Evolutionary conservation across 2,113 vertebrate species (phyloP), one percentile per base, ranked within the genome.

Genomic region (Turnix velox): DNA sequence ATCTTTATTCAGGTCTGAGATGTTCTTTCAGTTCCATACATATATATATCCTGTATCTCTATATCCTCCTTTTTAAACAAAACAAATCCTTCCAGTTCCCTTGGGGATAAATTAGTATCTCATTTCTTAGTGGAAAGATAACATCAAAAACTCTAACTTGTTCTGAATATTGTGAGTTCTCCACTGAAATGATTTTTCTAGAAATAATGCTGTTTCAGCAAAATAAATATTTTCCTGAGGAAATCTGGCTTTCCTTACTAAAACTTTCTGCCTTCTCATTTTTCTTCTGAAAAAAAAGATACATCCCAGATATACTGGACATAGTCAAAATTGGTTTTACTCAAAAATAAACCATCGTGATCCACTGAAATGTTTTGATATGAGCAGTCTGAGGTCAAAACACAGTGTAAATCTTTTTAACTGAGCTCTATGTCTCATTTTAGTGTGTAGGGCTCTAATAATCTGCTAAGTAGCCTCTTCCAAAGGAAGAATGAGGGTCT

Each of bases 1-100:
- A 62, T 92, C 76, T 93, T 82, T 92, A 87, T 91, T 92, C 77
- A 68, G 33, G 43, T 91, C 51, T 87, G 71, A 62, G 87, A 55
- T 31, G 12, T 83, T 92, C 14, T 61, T 92, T 89, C 76, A 79
- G 4, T 85, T 89, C 78, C 54, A 74, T n/a, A n/a, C n/a, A n/a
- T n/a, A n/a, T n/a, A n/a, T n/a, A n/a, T n/a, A n/a, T n/a, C n/a
- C n/a, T n/a, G n/a, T n/a, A n/a, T n/a, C n/a, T n/a, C n/a, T n/a
- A n/a, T 28, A 79, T 55, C 27, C 42, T 84, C 35, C 39, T 89
- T 77, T 67, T 71, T 82, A 94, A 93, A 63, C 7, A 59, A 87
- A 84, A 11, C 23, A 80, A 91, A 91, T 69, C 31, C 35, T 24
- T 78, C 28, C 6, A 3, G 30, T 55, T 89, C 84, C 79, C 71